A percentile compares a stretch with the other conserved stretches of the same genome.
These are phyloP conservation scores for Bradypodion pumilum DNA, from an alignment of 2,797 vertebrate genomes.

Conservation along the genomic window DNA sequence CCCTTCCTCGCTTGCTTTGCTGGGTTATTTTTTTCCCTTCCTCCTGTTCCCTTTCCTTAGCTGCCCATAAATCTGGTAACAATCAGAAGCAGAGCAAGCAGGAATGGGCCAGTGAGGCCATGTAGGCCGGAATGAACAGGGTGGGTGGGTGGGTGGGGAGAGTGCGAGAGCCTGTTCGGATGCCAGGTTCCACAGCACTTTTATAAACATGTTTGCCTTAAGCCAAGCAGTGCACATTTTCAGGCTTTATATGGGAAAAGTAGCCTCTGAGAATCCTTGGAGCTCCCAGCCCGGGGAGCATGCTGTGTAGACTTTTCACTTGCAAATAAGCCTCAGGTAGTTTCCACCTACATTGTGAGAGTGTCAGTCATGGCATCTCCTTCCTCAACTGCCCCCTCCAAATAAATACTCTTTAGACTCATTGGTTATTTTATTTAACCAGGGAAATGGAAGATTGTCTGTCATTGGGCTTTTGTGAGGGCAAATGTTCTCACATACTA, in stretches of 20 bases:
- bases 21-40: neutral
- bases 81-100: conserved; percentile 19
- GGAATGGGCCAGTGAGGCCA: neutral
- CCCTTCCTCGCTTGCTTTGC: conserved; percentile 17
- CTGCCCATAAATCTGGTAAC: conserved; percentile 44
- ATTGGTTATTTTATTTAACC: neutral
- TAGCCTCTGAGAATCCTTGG: neutral
- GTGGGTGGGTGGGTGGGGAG: neutral
- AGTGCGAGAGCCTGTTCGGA: neutral
- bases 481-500: neutral
- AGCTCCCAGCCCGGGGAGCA: neutral
- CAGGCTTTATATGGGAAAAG: conserved; percentile 87
- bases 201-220: conserved; percentile 78
- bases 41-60: neutral
- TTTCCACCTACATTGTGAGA: neutral
- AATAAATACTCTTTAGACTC: neutral
- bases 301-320: neutral
- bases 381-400: neutral
- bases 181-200: conserved; percentile 52
- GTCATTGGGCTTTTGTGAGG: neutral
- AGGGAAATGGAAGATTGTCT: neutral
- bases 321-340: neutral
- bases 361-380: neutral
- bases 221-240: conserved; percentile 75
- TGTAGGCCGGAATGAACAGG: neutral